Conservation (phyloP, 2,797 vertebrate genomes). For the Chelon labrosus region DNA sequence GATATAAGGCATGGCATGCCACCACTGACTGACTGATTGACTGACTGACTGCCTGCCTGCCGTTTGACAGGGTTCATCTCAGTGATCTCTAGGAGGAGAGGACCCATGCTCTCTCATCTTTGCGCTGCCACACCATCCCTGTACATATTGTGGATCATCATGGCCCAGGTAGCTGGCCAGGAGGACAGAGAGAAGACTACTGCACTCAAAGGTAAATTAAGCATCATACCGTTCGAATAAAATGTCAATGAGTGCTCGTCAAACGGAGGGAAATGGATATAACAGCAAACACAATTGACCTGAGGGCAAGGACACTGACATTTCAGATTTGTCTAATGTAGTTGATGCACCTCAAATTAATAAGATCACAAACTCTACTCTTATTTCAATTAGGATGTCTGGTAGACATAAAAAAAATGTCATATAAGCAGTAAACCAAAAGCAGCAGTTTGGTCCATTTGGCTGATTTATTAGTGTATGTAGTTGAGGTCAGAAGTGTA, state of each 20-base stretch:
- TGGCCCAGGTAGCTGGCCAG: conserved; percentile 92
- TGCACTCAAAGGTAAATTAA: conserved; percentile 90
- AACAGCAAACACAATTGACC: not conserved
- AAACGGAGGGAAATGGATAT: not conserved
- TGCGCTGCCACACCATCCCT: conserved; percentile 74
- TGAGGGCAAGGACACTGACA: not conserved
- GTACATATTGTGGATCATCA: conserved; percentile 87
- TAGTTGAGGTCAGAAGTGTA: too few species aligned
- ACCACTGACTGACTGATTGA: too few species aligned
- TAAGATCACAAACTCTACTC: not conserved
- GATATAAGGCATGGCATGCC: too few species aligned
- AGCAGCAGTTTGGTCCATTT: too few species aligned
- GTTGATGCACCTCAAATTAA: not conserved
- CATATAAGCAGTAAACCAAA: too few species aligned
- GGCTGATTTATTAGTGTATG: too few species aligned
- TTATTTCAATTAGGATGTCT: too few species aligned
- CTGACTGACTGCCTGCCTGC: too few species aligned
- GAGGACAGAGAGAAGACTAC: conserved; percentile 97
- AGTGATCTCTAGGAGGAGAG: conserved; percentile 70
- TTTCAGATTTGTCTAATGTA: not conserved
- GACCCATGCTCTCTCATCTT: conserved; percentile 83
- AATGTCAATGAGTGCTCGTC: too few species aligned
- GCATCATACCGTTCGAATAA: not conserved
- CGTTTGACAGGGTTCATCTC: conserved; percentile 72
- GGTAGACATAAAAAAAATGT: too few species aligned